These are phyloP conservation scores for Periplaneta americana DNA, from an alignment of 1,140 invertebrate species.

Conservation along the genomic window DNA sequence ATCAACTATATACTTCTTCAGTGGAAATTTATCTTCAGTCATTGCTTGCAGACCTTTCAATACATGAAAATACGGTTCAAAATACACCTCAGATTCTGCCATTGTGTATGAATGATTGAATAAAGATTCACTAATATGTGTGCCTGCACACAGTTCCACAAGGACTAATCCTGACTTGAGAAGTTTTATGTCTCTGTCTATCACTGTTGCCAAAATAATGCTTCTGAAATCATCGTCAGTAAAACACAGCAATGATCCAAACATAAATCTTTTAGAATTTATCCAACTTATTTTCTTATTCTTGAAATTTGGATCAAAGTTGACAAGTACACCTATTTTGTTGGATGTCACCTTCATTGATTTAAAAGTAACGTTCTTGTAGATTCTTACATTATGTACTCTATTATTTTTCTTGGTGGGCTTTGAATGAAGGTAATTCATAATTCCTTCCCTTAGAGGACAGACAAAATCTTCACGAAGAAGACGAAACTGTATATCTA, in stretches of 20 bases:
- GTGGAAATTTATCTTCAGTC: conserved; percentile 40
- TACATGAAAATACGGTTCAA: conserved; percentile 60
- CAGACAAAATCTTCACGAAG: conserved; percentile 67
- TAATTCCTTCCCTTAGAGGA: conserved; percentile 50
- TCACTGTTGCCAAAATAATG: conserved; percentile 39
- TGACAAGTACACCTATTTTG: conserved; percentile 6
- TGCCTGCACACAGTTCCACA: conserved; percentile 32
- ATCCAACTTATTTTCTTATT: conserved; percentile 29
- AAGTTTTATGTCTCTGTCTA: conserved; percentile 31
- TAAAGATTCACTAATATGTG: conserved; percentile 50
- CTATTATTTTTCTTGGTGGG: conserved; percentile 13
- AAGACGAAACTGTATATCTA: conserved; percentile 71
- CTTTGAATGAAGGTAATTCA: conserved; percentile 27
- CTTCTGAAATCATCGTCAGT: conserved; percentile 57
- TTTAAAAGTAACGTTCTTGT: conserved; percentile 25
- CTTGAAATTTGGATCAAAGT: conserved; percentile 17
- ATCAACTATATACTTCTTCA: conserved; percentile 28
- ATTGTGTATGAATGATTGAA: conserved; percentile 44
- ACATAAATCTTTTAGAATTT: conserved; percentile 54
- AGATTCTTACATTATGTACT: conserved; percentile 30
- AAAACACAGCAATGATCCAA: conserved; percentile 66
- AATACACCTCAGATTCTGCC: conserved; percentile 61
- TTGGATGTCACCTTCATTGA: conserved; percentile 26
- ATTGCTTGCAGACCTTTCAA: conserved; percentile 52
- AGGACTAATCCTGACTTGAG: conserved; percentile 43